These are phyloP conservation scores for Nematostella vectensis DNA, from an alignment of 92 coral and sea anemone species.

Conservation along the genomic window DNA sequence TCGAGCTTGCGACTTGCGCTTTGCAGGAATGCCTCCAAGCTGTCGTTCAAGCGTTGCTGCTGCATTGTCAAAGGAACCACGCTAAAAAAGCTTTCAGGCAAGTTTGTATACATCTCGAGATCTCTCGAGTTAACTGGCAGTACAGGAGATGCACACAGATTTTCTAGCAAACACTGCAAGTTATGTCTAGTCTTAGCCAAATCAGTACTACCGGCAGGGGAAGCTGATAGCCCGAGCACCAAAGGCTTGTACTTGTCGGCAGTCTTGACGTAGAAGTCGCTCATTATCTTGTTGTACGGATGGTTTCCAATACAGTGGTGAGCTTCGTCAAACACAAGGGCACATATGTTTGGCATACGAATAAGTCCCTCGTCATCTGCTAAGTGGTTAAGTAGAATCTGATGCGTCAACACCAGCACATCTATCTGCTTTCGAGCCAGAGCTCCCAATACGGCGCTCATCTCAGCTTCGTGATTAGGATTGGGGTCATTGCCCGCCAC, in stretches of 20 bases:
- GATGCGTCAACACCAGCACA: constrained; percentile 79
- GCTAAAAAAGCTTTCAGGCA: constrained; percentile 49
- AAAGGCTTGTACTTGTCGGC: constrained; percentile 58
- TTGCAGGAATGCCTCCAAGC: constrained; percentile 25
- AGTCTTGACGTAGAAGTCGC: constrained; percentile 32
- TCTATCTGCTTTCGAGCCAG: constrained; percentile 53
- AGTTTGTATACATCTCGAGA: constrained; percentile 55
- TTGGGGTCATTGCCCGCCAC: constrained; percentile 60
- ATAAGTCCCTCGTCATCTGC: constrained; percentile 43
- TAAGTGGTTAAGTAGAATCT: constrained; percentile 73
- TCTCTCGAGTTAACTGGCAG: constrained; percentile 57
- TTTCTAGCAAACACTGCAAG: constrained; percentile 38
- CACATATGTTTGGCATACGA: constrained; percentile 66
- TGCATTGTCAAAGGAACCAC: constrained; percentile 31
- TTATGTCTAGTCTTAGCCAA: constrained; percentile 30
- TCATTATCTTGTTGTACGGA: constrained; percentile 75
- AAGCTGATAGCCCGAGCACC: constrained; percentile 82
- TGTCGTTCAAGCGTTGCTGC: constrained; percentile 30
- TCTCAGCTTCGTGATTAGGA: constrained; percentile 39
- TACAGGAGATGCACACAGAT: constrained; percentile 53
- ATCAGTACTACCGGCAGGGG: constrained; percentile 64
- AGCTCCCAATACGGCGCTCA: constrained; percentile 41
- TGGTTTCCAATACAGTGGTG: constrained; percentile 84
- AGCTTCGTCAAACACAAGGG: constrained; percentile 85
- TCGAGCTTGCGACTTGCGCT: constrained; percentile 31